A percentile compares a stretch with the other conserved stretches of the same genome.
Evolutionary conservation across 2,113 vertebrate genomes (phyloP).

Genomic region (Phaetusa simplex): DNA sequence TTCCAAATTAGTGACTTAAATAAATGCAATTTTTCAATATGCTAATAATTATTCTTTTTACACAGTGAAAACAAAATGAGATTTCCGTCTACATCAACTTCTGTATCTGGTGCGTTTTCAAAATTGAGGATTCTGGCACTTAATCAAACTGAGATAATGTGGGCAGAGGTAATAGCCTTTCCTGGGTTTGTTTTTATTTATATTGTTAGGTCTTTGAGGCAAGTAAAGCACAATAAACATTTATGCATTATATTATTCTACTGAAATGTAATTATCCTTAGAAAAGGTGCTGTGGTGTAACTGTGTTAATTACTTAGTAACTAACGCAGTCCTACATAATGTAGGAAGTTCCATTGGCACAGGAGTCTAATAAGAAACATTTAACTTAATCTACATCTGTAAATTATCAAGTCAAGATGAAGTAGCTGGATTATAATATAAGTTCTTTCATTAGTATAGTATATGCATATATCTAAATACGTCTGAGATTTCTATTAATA

Average conservation of each 20-base stretch:
- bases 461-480: background rate
- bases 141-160: slow-evolving; percentile 82
- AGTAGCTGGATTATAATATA: background rate
- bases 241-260: background rate
- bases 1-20: background rate
- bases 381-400: background rate
- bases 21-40: background rate
- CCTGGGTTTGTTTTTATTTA: background rate
- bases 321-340: background rate
- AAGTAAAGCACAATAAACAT: background rate
- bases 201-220: background rate
- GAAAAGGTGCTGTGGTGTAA: background rate
- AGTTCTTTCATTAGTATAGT: background rate
- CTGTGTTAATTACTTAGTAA: background rate
- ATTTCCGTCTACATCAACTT: slow-evolving; percentile 64
- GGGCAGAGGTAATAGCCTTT: slow-evolving; percentile 84
- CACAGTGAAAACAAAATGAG: slow-evolving; percentile 84
- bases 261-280: background rate
- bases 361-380: background rate
- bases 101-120: slow-evolving; percentile 69
- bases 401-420: background rate
- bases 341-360: background rate
- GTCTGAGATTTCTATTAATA: background rate
- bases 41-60: background rate
- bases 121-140: slow-evolving; percentile 82